Conservation (phyloP, 1,140 invertebrate genomes). For the Trachymyrmex cornetzi region DNA sequence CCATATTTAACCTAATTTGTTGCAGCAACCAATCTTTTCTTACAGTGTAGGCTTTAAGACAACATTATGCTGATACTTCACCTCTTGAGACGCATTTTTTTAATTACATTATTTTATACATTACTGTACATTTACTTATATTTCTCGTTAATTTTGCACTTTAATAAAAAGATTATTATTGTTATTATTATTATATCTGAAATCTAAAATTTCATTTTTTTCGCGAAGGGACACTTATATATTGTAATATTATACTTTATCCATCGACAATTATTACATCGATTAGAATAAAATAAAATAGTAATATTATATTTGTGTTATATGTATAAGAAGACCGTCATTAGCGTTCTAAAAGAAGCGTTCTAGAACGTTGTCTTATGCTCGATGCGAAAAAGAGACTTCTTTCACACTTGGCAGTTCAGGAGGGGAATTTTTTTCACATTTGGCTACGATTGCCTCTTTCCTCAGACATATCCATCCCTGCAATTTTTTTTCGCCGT, state of each 20-base stretch:
- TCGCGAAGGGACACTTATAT: background rate
- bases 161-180: too few relatives aligned
- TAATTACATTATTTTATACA: too few relatives aligned
- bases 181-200: background rate
- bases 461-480: background rate
- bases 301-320: background rate
- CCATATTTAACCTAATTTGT: too few relatives aligned
- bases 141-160: too few relatives aligned
- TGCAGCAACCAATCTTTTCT: too few relatives aligned
- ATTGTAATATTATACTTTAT: background rate
- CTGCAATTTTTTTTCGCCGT: background rate
- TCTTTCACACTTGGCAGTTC: background rate
- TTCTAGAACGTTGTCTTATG: background rate
- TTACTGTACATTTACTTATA: too few relatives aligned
- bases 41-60: too few relatives aligned
- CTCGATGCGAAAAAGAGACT: background rate
- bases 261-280: background rate
- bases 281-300: too few relatives aligned
- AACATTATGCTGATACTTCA: too few relatives aligned
- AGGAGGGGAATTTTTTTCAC: background rate
- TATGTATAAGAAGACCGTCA: background rate
- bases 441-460: background rate
- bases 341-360: background rate
- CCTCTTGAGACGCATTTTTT: too few relatives aligned
- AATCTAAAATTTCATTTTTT: background rate